These are phyloP conservation scores for Teleopsis dalmanni DNA, from an alignment of 1,140 invertebrate genomes.

Conservation along the genomic window DNA sequence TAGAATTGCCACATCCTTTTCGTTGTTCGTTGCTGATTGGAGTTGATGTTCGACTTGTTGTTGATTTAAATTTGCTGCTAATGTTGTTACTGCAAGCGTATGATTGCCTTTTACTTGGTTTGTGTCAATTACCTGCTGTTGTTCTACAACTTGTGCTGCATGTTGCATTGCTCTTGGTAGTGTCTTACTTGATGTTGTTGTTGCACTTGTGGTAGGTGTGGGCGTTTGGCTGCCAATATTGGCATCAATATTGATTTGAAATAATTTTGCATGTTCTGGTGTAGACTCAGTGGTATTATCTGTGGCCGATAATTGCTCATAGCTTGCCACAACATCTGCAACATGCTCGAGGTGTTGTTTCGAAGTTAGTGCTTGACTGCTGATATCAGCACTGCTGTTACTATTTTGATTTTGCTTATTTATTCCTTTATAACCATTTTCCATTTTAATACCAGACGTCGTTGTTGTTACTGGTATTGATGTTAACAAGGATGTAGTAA, in stretches of 20 bases:
- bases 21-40: neutral
- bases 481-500: too few relatives aligned
- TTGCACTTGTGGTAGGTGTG: neutral
- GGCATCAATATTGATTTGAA: too few relatives aligned
- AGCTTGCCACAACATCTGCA: constrained; percentile 36
- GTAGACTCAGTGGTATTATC: neutral
- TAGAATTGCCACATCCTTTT: too few relatives aligned
- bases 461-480: too few relatives aligned
- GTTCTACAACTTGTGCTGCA: neutral
- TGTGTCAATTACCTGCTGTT: neutral
- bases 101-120: neutral
- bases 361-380: too few relatives aligned
- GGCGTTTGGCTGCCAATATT: too few relatives aligned
- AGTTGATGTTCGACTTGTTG: neutral
- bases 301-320: constrained; percentile 19
- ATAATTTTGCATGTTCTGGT: neutral
- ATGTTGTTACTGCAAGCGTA: neutral
- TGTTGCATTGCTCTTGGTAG: neutral
- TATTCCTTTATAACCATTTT: too few relatives aligned
- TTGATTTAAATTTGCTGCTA: neutral
- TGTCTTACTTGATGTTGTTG: neutral
- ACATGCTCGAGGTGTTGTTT: constrained; percentile 30
- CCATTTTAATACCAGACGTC: too few relatives aligned
- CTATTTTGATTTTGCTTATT: neutral
- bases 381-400: neutral